These are phyloP conservation scores for Zygothrica quintamaculata DNA, from an alignment of 2,888 invertebrate genomes.

Conservation along the genomic window DNA sequence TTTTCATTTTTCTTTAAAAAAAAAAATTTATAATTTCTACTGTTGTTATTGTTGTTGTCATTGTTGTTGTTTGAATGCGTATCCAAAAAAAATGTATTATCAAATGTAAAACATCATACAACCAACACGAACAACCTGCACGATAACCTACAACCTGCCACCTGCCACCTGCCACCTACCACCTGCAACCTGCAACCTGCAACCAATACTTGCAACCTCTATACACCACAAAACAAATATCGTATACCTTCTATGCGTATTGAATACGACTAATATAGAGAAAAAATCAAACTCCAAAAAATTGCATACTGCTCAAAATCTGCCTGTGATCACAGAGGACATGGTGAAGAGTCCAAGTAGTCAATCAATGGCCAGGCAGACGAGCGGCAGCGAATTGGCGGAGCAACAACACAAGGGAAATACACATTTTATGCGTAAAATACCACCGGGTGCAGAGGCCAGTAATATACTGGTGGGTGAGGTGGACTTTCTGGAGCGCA, in stretches of 20 bases:
- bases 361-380: slow-evolving; percentile 91
- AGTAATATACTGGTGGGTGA: slow-evolving; percentile 99
- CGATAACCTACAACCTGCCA: slow-evolving; percentile 25
- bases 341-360: slow-evolving; percentile 93
- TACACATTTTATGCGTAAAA: slow-evolving; percentile 97
- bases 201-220: slow-evolving; percentile 18
- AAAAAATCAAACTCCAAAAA: slow-evolving; percentile 80
- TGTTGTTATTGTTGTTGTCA: slow-evolving; percentile 51
- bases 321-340: slow-evolving; percentile 85
- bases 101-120: slow-evolving; percentile 13
- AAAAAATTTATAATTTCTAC: slow-evolving; percentile 45
- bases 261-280: slow-evolving; percentile 70
- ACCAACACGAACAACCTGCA: slow-evolving; percentile 43
- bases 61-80: slow-evolving; percentile 63
- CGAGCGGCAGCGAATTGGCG: slow-evolving; percentile 87
- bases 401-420: slow-evolving; percentile 91
- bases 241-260: slow-evolving; percentile 26
- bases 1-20: slow-evolving; percentile 42
- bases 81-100: slow-evolving; percentile 18
- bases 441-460: slow-evolving; percentile 98
- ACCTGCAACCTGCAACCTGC: slow-evolving; percentile 30
- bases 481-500: slow-evolving; percentile 96
- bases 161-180: slow-evolving; percentile 33
- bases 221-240: slow-evolving; percentile 17
- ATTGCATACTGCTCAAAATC: slow-evolving; percentile 63